Conservation (phyloP, 1,140 invertebrate species). For the Drosophila tsacasi region DNA sequence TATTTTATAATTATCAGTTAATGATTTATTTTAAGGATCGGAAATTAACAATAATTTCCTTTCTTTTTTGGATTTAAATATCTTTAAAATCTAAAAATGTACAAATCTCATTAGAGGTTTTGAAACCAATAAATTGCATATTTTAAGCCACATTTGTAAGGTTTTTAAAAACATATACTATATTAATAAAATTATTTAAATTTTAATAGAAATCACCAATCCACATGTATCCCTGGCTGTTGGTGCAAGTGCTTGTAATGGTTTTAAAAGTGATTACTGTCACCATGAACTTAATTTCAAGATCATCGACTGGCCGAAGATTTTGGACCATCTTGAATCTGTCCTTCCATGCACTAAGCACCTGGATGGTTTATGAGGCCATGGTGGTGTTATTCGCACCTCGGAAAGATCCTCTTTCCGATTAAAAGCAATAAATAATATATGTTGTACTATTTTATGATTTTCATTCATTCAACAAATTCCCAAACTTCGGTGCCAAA, state of each 20-base stretch:
- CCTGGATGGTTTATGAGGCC: not conserved
- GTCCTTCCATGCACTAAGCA: not conserved
- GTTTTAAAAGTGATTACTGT: not conserved
- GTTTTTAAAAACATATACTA: not conserved
- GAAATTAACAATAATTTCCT: not conserved
- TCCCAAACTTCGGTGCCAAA: too few relatives aligned
- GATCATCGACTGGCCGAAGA: too few relatives aligned
- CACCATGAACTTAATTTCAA: not conserved
- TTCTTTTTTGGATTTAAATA: too few relatives aligned
- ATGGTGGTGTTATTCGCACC: not conserved
- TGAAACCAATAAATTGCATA: too few relatives aligned
- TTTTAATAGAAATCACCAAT: slow-evolving; percentile 3
- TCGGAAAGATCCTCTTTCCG: too few relatives aligned
- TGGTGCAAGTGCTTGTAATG: accelerated
- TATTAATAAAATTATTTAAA: not conserved
- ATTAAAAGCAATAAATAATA: not conserved
- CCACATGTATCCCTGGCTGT: slow-evolving; percentile 20
- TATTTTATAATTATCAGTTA: not conserved
- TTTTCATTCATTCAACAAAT: too few relatives aligned
- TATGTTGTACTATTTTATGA: too few relatives aligned
- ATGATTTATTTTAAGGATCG: not conserved
- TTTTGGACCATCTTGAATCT: not conserved
- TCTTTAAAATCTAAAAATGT: not conserved
- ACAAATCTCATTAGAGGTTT: too few relatives aligned
- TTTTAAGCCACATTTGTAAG: not conserved